These are phyloP conservation scores for Euzophera pinguis DNA, from an alignment of 2,888 invertebrate species.

Conservation along the genomic window DNA sequence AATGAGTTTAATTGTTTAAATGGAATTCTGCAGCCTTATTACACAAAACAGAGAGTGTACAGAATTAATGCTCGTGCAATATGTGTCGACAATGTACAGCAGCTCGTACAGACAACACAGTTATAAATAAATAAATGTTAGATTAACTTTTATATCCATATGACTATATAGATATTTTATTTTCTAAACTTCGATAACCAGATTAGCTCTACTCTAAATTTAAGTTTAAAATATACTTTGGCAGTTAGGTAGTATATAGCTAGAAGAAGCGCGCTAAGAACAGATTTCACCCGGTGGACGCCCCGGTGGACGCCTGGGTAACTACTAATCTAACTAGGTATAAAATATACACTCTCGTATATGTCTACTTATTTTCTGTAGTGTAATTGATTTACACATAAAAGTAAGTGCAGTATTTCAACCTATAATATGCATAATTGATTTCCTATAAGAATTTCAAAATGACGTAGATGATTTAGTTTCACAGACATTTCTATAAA, in stretches of 20 bases:
- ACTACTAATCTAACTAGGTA: too few species aligned
- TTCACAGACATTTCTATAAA: neutral
- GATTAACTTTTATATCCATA: too few species aligned
- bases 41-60: constrained; percentile 19
- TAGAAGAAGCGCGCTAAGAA: too few species aligned
- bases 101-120: neutral
- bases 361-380: neutral
- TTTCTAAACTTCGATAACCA: too few species aligned
- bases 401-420: constrained; percentile 5
- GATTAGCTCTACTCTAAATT: too few species aligned
- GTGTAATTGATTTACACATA: neutral
- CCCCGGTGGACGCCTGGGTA: too few species aligned
- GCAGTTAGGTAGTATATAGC: too few species aligned
- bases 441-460: constrained; percentile 9
- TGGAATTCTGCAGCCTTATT: constrained; percentile 50
- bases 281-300: too few species aligned
- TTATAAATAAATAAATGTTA: too few species aligned
- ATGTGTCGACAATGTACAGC: neutral
- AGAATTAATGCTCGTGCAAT: constrained; percentile 6
- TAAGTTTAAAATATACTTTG: too few species aligned
- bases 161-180: too few species aligned
- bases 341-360: too few species aligned
- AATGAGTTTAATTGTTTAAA: constrained; percentile 65
- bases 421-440: constrained; percentile 9
- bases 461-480: neutral